Evolutionary conservation across 2,888 invertebrate species (phyloP).

Genomic region (Tachina lurida): DNA sequence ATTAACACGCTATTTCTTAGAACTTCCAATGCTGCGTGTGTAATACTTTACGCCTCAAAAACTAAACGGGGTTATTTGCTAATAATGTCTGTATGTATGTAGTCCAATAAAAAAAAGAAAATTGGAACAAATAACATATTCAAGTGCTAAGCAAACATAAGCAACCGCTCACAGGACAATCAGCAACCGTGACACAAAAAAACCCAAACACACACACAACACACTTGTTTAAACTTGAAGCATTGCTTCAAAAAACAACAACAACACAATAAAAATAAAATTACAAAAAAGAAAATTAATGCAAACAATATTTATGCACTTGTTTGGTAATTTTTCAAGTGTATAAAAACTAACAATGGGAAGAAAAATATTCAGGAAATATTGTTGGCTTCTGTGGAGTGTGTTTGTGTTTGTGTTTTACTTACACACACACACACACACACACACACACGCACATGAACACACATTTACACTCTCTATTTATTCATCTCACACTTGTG

Average conservation of each 20-base stretch:
- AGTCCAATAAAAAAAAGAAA: background rate
- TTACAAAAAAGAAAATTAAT: constrained; percentile 8
- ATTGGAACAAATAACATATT: constrained; percentile 8
- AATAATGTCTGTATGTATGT: no score
- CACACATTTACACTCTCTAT: constrained; percentile 18
- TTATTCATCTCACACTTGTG: constrained; percentile 66
- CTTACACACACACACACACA: background rate
- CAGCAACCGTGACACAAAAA: constrained; percentile 45
- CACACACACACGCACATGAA: background rate
- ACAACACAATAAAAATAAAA: background rate
- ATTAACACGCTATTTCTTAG: constrained; percentile 10
- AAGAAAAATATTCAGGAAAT: constrained; percentile 29
- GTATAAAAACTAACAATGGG: constrained; percentile 37
- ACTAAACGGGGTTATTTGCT: background rate
- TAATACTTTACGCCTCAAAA: constrained; percentile 33
- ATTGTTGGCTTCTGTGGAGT: constrained; percentile 56
- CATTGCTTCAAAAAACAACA: background rate
- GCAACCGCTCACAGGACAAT: constrained; percentile 43
- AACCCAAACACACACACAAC: background rate
- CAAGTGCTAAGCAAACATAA: constrained; percentile 41
- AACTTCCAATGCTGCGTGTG: background rate
- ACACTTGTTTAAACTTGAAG: constrained; percentile 43
- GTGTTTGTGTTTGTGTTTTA: background rate
- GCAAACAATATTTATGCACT: constrained; percentile 28
- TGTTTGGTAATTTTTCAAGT: constrained; percentile 41